phyloP scores from a whole-genome alignment of 2,888 invertebrate genomes.

The Caenorhabditis sp. region DNA sequence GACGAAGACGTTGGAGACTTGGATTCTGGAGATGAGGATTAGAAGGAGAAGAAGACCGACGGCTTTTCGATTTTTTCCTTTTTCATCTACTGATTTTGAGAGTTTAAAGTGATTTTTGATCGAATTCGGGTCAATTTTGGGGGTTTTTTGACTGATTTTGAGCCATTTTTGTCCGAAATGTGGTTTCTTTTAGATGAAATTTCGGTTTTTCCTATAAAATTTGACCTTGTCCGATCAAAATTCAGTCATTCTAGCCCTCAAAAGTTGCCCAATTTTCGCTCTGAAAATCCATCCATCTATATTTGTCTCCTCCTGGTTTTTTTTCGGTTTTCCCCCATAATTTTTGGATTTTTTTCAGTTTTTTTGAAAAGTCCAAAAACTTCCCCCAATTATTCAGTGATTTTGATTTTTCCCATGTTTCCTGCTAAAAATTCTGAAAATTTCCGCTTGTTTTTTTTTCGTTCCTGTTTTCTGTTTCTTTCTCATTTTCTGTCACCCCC shows the following conservation, averaged over 20 bases:
- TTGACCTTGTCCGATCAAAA: neutral
- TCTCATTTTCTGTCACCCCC: too few species aligned
- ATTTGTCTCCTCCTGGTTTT: too few species aligned
- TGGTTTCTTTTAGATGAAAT: too few species aligned
- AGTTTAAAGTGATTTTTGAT: neutral
- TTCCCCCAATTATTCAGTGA: neutral
- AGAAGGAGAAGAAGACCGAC: constrained; percentile 1
- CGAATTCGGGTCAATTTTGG: constrained; percentile 1
- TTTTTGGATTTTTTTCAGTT: neutral
- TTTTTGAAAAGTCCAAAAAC: too few species aligned
- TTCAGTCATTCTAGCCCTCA: neutral
- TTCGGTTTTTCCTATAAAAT: constrained; percentile 2
- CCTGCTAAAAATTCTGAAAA: neutral
- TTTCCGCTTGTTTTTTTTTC: neutral
- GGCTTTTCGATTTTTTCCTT: neutral
- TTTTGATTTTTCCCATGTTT: constrained; percentile 21
- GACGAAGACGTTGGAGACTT: constrained; percentile 78
- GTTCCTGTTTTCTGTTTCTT: neutral
- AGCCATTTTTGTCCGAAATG: constrained; percentile 16
- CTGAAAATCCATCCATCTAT: neutral
- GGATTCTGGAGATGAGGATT: constrained; percentile 72
- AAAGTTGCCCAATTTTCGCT: neutral
- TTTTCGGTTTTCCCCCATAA: neutral
- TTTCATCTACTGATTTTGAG: constrained; percentile 21
- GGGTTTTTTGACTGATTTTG: constrained; percentile 40